Evolutionary conservation across 2,797 vertebrate species (phyloP).

Genomic region (Neostethus bicornis): DNA sequence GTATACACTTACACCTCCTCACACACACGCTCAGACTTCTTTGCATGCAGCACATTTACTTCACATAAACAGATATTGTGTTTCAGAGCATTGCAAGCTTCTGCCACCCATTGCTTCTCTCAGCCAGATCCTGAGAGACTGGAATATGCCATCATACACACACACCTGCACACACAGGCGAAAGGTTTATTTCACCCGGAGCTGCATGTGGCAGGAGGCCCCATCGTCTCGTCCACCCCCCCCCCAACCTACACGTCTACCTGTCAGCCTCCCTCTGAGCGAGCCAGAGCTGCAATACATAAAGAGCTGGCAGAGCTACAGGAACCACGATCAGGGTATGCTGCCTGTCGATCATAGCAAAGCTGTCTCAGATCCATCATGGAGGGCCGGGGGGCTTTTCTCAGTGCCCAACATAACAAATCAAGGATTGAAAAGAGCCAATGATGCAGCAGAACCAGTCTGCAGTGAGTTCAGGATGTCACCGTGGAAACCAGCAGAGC

Average conservation of each 20-base stretch:
- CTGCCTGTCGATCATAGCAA: slow-evolving; percentile 56
- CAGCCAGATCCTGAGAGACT: slow-evolving; percentile 34
- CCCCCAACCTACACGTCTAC: slow-evolving; percentile 54
- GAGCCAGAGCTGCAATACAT: slow-evolving; percentile 37
- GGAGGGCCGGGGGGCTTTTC: slow-evolving; percentile 35
- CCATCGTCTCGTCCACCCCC: too few species aligned
- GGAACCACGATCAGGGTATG: slow-evolving; percentile 37
- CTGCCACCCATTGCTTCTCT: slow-evolving; percentile 40
- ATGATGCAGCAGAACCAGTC: slow-evolving; percentile 29
- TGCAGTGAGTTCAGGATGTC: slow-evolving; percentile 7
- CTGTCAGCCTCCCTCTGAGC: slow-evolving; percentile 63
- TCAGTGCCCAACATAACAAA: slow-evolving; percentile 51
- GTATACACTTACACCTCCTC: neutral
- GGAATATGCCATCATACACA: slow-evolving; percentile 14
- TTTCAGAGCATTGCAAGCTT: slow-evolving; percentile 29
- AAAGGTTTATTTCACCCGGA: slow-evolving; percentile 35
- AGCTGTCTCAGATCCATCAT: slow-evolving; percentile 52
- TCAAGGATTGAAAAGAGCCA: slow-evolving; percentile 30
- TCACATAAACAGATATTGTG: neutral
- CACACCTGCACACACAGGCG: neutral
- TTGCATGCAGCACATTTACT: neutral
- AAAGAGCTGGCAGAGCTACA: slow-evolving; percentile 36
- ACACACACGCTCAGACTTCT: too few species aligned
- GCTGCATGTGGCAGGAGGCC: slow-evolving; percentile 38
- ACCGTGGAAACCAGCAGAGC: neutral